Conservation (phyloP, 2,113 vertebrate species). For the Ammodytes marinus region DNA sequence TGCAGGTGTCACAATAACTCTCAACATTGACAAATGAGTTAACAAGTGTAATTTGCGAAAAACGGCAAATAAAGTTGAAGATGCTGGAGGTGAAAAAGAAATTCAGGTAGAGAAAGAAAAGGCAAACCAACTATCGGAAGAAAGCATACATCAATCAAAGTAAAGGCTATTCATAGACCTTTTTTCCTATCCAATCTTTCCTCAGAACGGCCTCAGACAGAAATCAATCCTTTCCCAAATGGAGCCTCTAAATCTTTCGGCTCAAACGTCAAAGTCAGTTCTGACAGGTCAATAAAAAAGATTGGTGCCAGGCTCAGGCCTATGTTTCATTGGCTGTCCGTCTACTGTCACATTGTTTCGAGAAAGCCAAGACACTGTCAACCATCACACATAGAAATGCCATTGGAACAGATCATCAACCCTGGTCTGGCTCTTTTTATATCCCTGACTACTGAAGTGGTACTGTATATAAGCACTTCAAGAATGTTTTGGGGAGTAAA, state of each 20-base stretch:
- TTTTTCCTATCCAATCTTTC: slow-evolving; percentile 22
- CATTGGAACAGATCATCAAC: neutral
- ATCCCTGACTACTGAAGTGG: neutral
- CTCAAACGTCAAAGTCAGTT: slow-evolving; percentile 18
- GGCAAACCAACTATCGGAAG: neutral
- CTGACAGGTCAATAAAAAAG: slow-evolving; percentile 62
- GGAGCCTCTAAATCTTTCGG: slow-evolving; percentile 62
- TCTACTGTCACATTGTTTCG: neutral
- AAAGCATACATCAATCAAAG: slow-evolving; percentile 33
- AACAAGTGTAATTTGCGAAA: too few species aligned
- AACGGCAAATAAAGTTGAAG: neutral
- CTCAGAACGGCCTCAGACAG: slow-evolving; percentile 31
- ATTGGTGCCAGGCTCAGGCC: neutral
- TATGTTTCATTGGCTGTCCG: slow-evolving; percentile 13
- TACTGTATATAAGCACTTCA: too few species aligned
- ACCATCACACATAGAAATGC: neutral
- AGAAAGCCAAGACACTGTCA: neutral
- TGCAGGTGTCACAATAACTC: neutral
- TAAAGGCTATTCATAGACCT: neutral
- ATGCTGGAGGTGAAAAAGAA: neutral
- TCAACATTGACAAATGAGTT: neutral
- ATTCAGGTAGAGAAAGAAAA: neutral
- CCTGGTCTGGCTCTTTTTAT: neutral
- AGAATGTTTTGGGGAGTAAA: neutral
- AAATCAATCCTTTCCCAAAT: slow-evolving; percentile 65